Base-by-base conservation (phyloP, 2,888 invertebrate species). In the Zelleria hepariella region DNA sequence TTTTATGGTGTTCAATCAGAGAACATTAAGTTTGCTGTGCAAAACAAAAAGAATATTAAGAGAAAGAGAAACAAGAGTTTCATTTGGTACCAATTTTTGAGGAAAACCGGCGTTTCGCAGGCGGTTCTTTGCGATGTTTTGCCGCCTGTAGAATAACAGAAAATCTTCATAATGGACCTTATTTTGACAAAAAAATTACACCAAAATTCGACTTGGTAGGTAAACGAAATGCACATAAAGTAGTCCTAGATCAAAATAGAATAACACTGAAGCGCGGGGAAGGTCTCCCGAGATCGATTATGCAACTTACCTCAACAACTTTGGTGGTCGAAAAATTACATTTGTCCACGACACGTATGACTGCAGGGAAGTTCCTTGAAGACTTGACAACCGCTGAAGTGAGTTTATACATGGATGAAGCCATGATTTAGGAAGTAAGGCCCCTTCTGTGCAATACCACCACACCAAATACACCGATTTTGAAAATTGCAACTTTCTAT, bases 251-350 rank as follows among this genome's bases (percentile, higher is more conserved):
- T 20, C 21, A 51, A 23, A 51, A 20, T 20, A 18, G 51, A 51
- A 51, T 15, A 24, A 52, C 21, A 58, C 4, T n/a, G n/a, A n/a
- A n/a, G n/a, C n/a, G n/a, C n/a, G n/a, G n/a, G n/a, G n/a, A n/a
- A 42, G 32, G 15, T 42, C 15, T 15, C 15, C 32, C 15, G 15
- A 42, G 15, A 59, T 15, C 55, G 73, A 73, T 87, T 87, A 87
- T 85, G 86, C 86, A 88, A 87, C 87, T 86, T 84, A 88, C 88
- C 79, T 78, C 71, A 61, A 66, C 68, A 69, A 78, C 80, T 75
- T 75, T 76, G 67, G 85, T 78, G 25, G 87, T 86, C 2, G 80
- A 78, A 62, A 87, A 75, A 65, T 79, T 74, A 60, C 74, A 67
- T 65, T 80, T 79, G 60, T 84, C 68, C 55, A 79, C 68, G n/a